Conservation (phyloP, 2,797 vertebrate species). For the Scolopax rusticola region DNA sequence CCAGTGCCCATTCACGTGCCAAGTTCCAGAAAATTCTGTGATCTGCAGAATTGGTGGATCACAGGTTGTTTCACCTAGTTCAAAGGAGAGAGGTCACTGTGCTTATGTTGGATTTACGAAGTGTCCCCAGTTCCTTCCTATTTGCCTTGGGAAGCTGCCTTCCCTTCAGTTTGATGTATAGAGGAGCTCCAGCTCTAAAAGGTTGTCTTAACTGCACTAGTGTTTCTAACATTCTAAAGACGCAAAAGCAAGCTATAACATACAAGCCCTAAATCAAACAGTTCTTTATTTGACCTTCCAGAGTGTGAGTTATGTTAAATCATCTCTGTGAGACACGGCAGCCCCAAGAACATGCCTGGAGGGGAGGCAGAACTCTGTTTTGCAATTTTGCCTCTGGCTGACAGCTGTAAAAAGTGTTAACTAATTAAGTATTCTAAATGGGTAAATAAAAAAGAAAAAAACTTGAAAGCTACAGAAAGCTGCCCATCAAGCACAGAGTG, state of each 20-base stretch:
- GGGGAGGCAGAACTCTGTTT: not conserved
- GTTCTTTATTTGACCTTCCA: not conserved
- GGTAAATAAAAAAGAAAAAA: not conserved
- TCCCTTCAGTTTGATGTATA: too few relatives aligned
- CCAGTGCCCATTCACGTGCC: not conserved
- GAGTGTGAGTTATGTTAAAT: not conserved
- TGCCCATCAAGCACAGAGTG: not conserved
- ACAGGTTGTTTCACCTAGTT: not conserved
- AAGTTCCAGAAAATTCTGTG: not conserved
- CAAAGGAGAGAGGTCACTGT: not conserved
- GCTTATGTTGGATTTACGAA: not conserved
- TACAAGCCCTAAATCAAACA: not conserved
- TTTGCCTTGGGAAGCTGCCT: not conserved
- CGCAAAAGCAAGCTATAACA: not conserved
- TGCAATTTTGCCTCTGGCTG: slow-evolving; percentile 49
- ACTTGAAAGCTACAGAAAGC: not conserved
- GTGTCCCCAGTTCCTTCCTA: not conserved
- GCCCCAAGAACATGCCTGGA: not conserved
- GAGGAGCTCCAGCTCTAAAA: not conserved
- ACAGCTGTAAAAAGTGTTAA: slow-evolving; percentile 13
- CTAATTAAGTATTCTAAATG: slow-evolving; percentile 29
- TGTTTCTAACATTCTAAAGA: not conserved
- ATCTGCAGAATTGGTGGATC: too few relatives aligned
- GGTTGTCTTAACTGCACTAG: fast-evolving
- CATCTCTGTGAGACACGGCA: not conserved